Percentiles rank a stretch among this genome's conserved stretches.
phyloP scores from a whole-genome alignment of 2,888 invertebrate genomes.

The Pedicia rivosa region DNA sequence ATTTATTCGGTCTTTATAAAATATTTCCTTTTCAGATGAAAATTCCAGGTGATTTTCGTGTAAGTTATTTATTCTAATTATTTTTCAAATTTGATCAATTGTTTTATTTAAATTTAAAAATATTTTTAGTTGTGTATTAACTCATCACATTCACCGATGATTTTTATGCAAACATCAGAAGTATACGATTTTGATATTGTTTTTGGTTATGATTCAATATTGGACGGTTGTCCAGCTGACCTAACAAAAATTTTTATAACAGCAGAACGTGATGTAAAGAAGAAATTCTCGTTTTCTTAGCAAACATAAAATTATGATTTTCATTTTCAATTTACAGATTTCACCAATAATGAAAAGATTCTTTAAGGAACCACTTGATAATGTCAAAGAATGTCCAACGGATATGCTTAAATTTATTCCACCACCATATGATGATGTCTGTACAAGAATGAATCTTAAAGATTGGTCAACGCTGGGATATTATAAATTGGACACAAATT shows the following conservation, averaged over 20 bases:
- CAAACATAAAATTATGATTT: too few relatives aligned
- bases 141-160: too few relatives aligned
- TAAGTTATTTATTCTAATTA: too few relatives aligned
- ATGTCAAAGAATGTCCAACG: constrained; percentile 26
- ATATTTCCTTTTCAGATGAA: too few relatives aligned
- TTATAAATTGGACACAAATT: constrained; percentile 25
- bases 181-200: too few relatives aligned
- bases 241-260: neutral
- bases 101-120: too few relatives aligned
- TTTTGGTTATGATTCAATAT: neutral
- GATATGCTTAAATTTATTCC: constrained; percentile 29
- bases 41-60: too few relatives aligned
- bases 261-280: neutral
- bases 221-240: neutral
- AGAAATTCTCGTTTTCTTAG: neutral
- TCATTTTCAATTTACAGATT: constrained; percentile 17
- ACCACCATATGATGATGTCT: constrained; percentile 28
- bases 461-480: constrained; percentile 28
- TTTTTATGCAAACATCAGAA: too few relatives aligned
- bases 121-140: too few relatives aligned
- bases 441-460: constrained; percentile 27
- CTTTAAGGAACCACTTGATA: constrained; percentile 15
- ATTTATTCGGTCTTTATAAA: too few relatives aligned
- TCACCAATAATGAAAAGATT: constrained; percentile 17
- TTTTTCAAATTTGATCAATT: too few relatives aligned